Evolutionary conservation across 2,113 vertebrate species (phyloP).

Genomic region (Abramis brama): DNA sequence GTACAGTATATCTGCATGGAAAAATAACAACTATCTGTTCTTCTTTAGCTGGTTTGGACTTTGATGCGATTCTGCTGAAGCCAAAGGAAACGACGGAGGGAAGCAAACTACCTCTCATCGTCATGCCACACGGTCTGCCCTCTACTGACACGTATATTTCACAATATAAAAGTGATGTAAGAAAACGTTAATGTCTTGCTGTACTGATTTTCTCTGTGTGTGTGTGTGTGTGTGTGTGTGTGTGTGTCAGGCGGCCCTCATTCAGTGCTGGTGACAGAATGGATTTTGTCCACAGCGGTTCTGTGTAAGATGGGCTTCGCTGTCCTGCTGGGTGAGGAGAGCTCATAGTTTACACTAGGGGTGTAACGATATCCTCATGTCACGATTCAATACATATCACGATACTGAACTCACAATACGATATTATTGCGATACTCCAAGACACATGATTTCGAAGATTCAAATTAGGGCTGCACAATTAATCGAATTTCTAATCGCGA

Average conservation of each 20-base stretch:
- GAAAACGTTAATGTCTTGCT: background rate
- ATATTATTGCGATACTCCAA: no score
- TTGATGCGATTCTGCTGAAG: constrained; percentile 88
- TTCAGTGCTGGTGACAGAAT: constrained; percentile 82
- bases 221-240: background rate
- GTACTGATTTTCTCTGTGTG: background rate
- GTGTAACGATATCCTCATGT: no score
- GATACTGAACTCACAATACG: no score
- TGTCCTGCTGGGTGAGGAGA: constrained; percentile 83
- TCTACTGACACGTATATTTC: background rate
- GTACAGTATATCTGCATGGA: background rate
- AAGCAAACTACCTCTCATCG: constrained; percentile 83
- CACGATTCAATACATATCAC: no score
- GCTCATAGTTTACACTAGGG: no score
- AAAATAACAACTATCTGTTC: background rate
- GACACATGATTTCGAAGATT: no score
- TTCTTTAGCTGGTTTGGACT: constrained; percentile 83
- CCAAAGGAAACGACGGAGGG: constrained; percentile 74
- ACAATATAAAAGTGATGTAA: background rate
- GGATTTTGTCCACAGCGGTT: constrained; percentile 83
- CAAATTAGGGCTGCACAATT: no score
- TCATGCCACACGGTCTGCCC: constrained; percentile 88
- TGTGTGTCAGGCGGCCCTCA: constrained; percentile 87
- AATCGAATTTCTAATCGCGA: no score
- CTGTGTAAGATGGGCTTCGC: constrained; percentile 89